phyloP scores from a whole-genome alignment of 2,113 vertebrate species.

The Atractosteus spatula region DNA sequence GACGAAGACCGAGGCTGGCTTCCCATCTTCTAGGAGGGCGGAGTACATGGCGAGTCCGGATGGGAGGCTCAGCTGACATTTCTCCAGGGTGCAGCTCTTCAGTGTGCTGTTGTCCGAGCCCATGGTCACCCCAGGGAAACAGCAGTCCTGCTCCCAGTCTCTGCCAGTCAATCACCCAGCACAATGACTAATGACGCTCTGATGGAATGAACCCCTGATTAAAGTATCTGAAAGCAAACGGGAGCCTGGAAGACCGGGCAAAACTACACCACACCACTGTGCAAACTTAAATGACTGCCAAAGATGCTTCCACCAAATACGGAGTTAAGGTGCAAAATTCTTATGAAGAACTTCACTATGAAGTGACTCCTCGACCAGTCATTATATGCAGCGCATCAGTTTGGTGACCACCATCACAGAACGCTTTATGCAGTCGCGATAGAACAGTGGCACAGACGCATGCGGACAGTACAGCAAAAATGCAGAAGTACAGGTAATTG shows the following conservation, averaged over 20 bases:
- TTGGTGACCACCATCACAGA: too few relatives aligned
- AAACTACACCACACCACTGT: neutral
- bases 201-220: too few relatives aligned
- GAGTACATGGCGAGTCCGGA: constrained; percentile 77
- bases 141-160: neutral
- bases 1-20: constrained; percentile 84
- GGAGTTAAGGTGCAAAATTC: neutral
- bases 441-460: too few relatives aligned
- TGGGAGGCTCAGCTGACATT: constrained; percentile 70
- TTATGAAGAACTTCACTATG: too few relatives aligned
- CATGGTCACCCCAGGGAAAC: constrained; percentile 59
- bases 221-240: neutral
- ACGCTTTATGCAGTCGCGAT: too few relatives aligned
- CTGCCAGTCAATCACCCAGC: constrained; percentile 14
- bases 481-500: too few relatives aligned
- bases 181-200: neutral
- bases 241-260: neutral
- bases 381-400: too few relatives aligned
- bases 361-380: too few relatives aligned
- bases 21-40: constrained; percentile 79
- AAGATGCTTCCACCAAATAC: neutral
- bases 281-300: neutral
- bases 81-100: constrained; percentile 70
- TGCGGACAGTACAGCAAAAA: too few relatives aligned
- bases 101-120: constrained; percentile 89